Conservation (phyloP, 1,140 invertebrate species). For the Drosophila insularis region DNA sequence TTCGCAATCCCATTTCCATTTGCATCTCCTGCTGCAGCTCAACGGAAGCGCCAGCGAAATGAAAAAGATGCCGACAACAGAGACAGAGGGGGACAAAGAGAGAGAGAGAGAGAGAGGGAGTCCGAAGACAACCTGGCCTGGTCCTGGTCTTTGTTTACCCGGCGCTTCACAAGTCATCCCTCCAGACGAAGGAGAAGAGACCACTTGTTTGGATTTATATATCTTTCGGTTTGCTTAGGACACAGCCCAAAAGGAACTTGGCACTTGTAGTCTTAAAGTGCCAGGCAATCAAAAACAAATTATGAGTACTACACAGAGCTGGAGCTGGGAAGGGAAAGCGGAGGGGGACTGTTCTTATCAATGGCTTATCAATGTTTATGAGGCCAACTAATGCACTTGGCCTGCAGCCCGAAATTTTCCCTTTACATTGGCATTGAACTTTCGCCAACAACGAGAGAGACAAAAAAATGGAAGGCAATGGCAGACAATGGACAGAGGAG, state of each 20-base stretch:
- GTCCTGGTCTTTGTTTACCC: constrained; percentile 65
- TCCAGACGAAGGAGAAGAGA: constrained; percentile 31
- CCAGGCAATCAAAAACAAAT: constrained; percentile 80
- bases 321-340: constrained; percentile 31
- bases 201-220: constrained; percentile 75
- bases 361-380: constrained; percentile 52
- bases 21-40: constrained; percentile 66
- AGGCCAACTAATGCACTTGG: constrained; percentile 60
- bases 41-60: constrained; percentile 73
- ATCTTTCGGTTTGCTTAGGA: constrained; percentile 68
- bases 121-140: constrained; percentile 37
- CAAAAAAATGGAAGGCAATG: neutral
- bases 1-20: constrained; percentile 39
- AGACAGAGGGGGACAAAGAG: neutral
- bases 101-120: constrained; percentile 18
- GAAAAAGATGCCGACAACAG: constrained; percentile 71
- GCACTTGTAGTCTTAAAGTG: constrained; percentile 53
- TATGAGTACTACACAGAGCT: constrained; percentile 76
- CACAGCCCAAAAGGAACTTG: constrained; percentile 20
- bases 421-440: constrained; percentile 64
- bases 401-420: constrained; percentile 37
- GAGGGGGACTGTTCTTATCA: constrained; percentile 37
- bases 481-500: constrained; percentile 25
- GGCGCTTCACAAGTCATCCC: constrained; percentile 72
- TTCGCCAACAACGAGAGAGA: constrained; percentile 23